Evolutionary conservation across 2,113 vertebrate genomes (phyloP), one percentile per base, ranked within the genome.

Genomic region (Triplophysa dalaica): DNA sequence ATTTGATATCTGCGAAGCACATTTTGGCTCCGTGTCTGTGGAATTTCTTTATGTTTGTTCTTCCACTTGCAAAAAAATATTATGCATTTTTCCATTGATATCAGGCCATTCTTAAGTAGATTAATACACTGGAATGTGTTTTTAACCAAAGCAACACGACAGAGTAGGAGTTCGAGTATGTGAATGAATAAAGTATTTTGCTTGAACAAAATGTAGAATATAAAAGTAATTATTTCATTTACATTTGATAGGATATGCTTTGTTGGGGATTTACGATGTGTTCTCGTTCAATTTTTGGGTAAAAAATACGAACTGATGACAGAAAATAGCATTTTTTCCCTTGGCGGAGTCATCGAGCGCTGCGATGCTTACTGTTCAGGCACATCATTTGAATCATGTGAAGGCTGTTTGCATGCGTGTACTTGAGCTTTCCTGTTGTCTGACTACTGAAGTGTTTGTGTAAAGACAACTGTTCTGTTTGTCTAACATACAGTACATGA

Each of bases 351-450:
- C 24, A 61, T 63, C 38, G 61, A 22, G 24, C 33, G 70, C 29
- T 50, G 62, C 56, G 43, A 54, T 64, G 58, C 43, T 29, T 74
- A 62, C 77, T 82, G 60, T 70, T 79, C n/a, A 81, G 80, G 83
- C 70, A 45, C 50, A 56, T 83, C 50, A 82, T 83, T 54, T 82
- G 68, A 54, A 76, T 88, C 79, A 86, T 83, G 79, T 86, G 85
- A 80, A 70, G 22, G 69, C 12, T 64, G 26, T 26, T 33, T 60
- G 45, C 33, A 33, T 19, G n/a, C 48, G 52, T 24, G 76, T 72
- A 19, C 66, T 17, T 76, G 63, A 70, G 77, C 61, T 58, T 69
- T 73, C 8, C 48, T 65, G 64, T 9, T 14, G 21, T 50, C 21
- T 22, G 56, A 38, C 48, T 72, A 43, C 43, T n/a, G 38, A 61